A percentile compares a stretch with the other conserved stretches of the same genome.
These are phyloP conservation scores for Hipparchia sbordonii DNA, from an alignment of 2,888 invertebrate genomes.

Conservation along the genomic window DNA sequence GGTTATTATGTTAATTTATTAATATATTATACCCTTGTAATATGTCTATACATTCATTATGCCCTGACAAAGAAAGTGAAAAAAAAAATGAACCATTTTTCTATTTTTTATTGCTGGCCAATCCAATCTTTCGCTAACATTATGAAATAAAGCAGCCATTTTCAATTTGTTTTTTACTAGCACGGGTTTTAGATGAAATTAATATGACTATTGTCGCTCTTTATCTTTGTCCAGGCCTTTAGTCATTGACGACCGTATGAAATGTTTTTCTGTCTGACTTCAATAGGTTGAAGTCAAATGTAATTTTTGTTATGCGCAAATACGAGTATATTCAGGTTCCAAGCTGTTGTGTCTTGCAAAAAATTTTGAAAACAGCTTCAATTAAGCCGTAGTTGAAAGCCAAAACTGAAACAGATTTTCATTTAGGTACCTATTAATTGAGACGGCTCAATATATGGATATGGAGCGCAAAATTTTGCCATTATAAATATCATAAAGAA, in stretches of 20 bases:
- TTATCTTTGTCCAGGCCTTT: not conserved
- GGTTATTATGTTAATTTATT: too few species aligned
- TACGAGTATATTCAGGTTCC: constrained; percentile 14
- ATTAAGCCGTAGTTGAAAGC: constrained; percentile 22
- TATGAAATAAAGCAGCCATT: too few species aligned
- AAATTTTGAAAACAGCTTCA: constrained; percentile 21
- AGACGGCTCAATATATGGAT: not conserved
- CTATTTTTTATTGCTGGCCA: too few species aligned
- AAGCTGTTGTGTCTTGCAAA: constrained; percentile 30
- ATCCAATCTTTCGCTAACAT: too few species aligned
- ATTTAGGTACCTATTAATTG: not conserved
- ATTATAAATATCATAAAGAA: constrained; percentile 26
- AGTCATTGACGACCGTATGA: constrained; percentile 19
- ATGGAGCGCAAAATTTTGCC: constrained; percentile 21
- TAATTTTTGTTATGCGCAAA: constrained; percentile 5
- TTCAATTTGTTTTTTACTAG: too few species aligned
- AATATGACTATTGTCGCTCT: not conserved
- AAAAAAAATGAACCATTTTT: too few species aligned
- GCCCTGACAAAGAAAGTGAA: too few species aligned
- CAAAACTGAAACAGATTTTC: constrained; percentile 3
- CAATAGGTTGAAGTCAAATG: not conserved
- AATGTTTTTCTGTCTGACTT: constrained; percentile 21
- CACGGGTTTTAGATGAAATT: too few species aligned
- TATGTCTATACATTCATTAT: too few species aligned
- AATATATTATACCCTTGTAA: too few species aligned